Percentiles rank a stretch among this genome's conserved stretches.
These are phyloP conservation scores for Conus ventricosus DNA, from an alignment of 1,140 invertebrate species.

Conservation along the genomic window DNA sequence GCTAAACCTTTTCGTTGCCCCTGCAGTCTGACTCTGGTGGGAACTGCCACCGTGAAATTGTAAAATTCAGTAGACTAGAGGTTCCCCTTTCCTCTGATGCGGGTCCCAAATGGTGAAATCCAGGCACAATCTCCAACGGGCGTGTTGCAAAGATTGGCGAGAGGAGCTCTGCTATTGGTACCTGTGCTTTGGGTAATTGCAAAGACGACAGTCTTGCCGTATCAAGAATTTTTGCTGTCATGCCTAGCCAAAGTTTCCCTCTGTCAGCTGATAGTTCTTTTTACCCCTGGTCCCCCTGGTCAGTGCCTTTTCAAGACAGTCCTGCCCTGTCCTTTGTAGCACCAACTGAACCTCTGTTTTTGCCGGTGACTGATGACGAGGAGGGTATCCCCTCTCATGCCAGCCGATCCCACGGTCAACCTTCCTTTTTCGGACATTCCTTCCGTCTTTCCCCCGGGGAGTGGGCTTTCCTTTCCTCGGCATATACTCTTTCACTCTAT, in stretches of 20 bases:
- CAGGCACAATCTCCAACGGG: too few species aligned
- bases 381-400: background rate
- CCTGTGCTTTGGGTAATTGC: background rate
- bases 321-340: background rate
- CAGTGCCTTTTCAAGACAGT: background rate
- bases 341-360: background rate
- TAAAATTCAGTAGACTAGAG: too few species aligned
- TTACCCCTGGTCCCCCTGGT: background rate
- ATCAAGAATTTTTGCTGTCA: constrained; percentile 35
- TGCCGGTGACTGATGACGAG: too few species aligned
- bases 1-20: constrained; percentile 31
- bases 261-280: constrained; percentile 14
- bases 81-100: too few species aligned
- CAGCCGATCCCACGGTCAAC: background rate
- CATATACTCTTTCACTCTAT: too few species aligned
- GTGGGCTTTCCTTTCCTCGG: too few species aligned
- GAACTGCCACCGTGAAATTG: too few species aligned
- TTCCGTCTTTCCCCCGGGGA: too few species aligned
- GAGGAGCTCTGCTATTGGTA: constrained; percentile 27
- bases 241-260: constrained; percentile 20
- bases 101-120: constrained; percentile 45
- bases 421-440: background rate
- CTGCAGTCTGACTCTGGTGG: too few species aligned
- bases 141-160: constrained; percentile 24
- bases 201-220: too few species aligned